Evolutionary conservation across 1,140 invertebrate genomes (phyloP).

Genomic region (Neotoxoptera formosana): DNA sequence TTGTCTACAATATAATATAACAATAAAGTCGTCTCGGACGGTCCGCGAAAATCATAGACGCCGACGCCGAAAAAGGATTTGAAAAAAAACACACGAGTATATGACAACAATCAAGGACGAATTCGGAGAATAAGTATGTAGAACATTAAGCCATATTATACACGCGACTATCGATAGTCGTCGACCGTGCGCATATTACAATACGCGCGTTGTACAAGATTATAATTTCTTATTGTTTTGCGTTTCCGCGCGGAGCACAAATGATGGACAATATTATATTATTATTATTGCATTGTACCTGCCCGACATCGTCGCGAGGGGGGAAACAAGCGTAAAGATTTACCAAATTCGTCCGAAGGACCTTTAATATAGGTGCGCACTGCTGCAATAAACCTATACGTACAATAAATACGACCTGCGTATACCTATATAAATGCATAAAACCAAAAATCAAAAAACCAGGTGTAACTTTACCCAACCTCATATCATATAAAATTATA

Average conservation of each 20-base stretch:
- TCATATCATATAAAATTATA: too few relatives aligned
- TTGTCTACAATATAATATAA: too few relatives aligned
- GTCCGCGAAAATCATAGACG: neutral
- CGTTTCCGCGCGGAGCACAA: neutral
- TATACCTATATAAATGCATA: neutral
- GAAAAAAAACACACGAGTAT: neutral
- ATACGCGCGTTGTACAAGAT: neutral
- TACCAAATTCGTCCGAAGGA: slow-evolving; percentile 9
- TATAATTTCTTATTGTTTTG: slow-evolving; percentile 29
- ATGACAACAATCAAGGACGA: slow-evolving; percentile 18
- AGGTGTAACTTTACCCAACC: neutral
- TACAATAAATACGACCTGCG: neutral
- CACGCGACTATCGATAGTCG: too few relatives aligned
- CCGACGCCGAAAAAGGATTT: neutral
- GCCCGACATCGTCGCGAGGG: too few relatives aligned
- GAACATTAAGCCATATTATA: neutral
- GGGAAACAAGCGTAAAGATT: neutral
- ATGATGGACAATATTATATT: neutral
- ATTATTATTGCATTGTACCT: neutral
- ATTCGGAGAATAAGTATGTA: neutral
- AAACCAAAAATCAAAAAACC: neutral
- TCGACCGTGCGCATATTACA: neutral
- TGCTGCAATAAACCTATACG: neutral
- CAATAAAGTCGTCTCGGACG: neutral
- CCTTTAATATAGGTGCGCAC: neutral